Conservation (phyloP, 92 coral and sea anemone genomes). For the Phenganax subtilis region DNA sequence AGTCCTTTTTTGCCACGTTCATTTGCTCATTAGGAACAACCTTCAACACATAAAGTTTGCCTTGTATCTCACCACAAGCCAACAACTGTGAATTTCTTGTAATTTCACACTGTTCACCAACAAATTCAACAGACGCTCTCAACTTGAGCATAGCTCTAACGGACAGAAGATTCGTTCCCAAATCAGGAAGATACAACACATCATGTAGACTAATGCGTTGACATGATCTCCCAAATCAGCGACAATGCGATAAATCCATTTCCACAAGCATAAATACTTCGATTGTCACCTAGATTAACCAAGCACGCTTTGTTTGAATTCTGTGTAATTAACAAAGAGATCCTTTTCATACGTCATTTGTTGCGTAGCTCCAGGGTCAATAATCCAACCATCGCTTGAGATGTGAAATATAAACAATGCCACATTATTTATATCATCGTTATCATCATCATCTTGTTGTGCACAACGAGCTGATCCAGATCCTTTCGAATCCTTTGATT, state of each 20-base stretch:
- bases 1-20: no score
- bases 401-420: background rate
- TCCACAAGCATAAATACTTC: background rate
- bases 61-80: background rate
- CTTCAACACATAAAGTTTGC: no score
- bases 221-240: background rate
- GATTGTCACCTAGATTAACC: no score
- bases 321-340: background rate
- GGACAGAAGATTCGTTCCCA: no score
- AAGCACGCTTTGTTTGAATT: no score
- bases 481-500: background rate
- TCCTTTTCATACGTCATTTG: background rate
- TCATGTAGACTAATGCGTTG: no score
- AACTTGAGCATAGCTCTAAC: no score
- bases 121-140: background rate
- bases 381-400: background rate
- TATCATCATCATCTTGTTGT: background rate
- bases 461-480: background rate
- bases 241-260: background rate
- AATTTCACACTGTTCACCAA: background rate
- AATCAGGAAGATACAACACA: no score
- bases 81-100: background rate
- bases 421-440: background rate
- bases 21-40: no score
- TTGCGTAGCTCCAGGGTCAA: no score